phyloP scores from a whole-genome alignment of 1,140 invertebrate genomes.

The Ganaspis sp. region DNA sequence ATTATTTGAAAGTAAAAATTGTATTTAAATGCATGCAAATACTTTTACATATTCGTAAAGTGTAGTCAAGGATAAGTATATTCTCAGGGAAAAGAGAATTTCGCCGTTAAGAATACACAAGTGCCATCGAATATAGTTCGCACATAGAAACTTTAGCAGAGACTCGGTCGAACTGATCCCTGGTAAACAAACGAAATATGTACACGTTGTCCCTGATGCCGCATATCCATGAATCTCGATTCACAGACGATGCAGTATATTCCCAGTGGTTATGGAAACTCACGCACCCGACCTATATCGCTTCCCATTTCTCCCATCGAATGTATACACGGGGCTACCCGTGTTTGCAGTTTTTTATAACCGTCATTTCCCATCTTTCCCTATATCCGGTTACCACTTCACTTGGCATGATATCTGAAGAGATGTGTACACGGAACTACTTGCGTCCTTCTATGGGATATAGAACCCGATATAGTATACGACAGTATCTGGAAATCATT shows the following conservation, averaged over 20 bases:
- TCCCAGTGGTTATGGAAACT: conserved; percentile 15
- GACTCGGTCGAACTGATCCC: conserved; percentile 11
- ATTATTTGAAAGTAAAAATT: too few species aligned
- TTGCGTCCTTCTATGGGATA: conserved; percentile 4
- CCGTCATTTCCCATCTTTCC: conserved; percentile 20
- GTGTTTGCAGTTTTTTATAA: conserved; percentile 21
- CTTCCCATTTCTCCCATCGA: not conserved
- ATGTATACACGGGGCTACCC: conserved; percentile 5
- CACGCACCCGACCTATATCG: conserved; percentile 24
- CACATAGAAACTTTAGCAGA: conserved; percentile 1
- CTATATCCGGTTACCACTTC: conserved; percentile 26
- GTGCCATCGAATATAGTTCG: not conserved
- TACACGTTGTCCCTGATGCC: conserved; percentile 15
- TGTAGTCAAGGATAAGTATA: not conserved
- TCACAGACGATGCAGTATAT: not conserved
- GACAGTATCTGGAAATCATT: conserved; percentile 18
- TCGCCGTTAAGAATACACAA: not conserved
- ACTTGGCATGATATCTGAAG: conserved; percentile 1
- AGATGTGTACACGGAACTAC: conserved; percentile 12
- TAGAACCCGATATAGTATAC: not conserved
- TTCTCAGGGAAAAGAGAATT: not conserved
- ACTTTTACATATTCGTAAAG: not conserved
- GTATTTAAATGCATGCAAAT: too few species aligned
- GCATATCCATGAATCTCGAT: conserved; percentile 22
- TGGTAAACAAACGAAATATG: conserved; percentile 20